Conservation (phyloP, 2,797 vertebrate species). For the Galaxias olidus region DNA sequence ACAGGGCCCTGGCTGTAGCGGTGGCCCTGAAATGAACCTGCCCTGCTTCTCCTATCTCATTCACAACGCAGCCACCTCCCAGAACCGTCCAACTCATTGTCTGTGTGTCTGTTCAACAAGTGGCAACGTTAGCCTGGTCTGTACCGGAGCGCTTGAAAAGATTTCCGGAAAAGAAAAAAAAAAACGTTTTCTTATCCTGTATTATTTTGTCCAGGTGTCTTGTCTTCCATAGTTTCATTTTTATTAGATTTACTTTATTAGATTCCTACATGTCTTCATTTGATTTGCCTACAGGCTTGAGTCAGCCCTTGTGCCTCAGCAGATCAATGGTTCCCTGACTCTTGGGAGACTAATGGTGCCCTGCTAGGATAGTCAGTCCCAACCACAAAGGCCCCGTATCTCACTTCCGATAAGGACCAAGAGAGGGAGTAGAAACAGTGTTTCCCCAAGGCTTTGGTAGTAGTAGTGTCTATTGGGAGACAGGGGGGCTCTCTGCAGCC, state of each 20-base stretch:
- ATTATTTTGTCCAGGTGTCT: neutral
- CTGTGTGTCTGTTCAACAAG: constrained; percentile 45
- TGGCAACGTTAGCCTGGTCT: constrained; percentile 53
- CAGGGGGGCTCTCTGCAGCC: constrained; percentile 28
- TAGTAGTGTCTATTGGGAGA: constrained; percentile 29
- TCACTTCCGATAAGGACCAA: constrained; percentile 67
- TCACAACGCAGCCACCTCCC: constrained; percentile 13
- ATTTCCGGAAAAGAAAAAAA: neutral
- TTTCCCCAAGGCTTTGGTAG: constrained; percentile 42
- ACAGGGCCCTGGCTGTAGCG: constrained; percentile 31
- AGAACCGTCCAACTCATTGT: constrained; percentile 44
- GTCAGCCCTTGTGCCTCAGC: constrained; percentile 8
- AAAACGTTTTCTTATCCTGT: neutral
- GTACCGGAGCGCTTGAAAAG: constrained; percentile 44
- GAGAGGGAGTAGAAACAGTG: constrained; percentile 54
- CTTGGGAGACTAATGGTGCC: constrained; percentile 49
- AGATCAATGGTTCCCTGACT: constrained; percentile 30
- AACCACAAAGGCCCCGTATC: constrained; percentile 67
- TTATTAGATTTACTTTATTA: no score
- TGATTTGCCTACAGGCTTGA: constrained; percentile 18
- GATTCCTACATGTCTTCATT: neutral
- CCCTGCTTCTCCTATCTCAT: constrained; percentile 46
- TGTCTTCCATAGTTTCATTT: no score
- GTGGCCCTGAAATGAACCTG: constrained; percentile 62
- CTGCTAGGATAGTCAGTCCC: constrained; percentile 40